Conservation (phyloP, 2,888 invertebrate genomes). For the Cyclophora albipunctata region DNA sequence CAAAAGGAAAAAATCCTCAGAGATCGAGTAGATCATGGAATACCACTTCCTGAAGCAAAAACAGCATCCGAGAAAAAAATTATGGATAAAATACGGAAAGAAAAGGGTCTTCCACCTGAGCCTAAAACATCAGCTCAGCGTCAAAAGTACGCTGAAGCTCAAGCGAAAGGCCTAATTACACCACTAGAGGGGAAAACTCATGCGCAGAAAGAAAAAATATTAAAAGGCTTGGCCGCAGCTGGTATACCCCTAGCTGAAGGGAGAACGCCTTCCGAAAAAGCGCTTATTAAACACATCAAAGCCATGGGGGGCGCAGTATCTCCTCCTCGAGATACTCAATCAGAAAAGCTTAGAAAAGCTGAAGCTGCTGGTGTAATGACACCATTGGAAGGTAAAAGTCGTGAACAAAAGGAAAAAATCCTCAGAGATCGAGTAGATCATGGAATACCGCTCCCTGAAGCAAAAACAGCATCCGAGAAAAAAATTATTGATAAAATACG, state of each 20-base stretch:
- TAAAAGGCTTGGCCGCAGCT: conserved; percentile 17
- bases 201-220: conserved; percentile 27
- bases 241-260: conserved; percentile 27
- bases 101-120: conserved; percentile 20
- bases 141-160: conserved; percentile 16
- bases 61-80: conserved; percentile 26
- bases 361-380: conserved; percentile 21
- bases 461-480: conserved; percentile 21
- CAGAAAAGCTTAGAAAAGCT: conserved; percentile 17
- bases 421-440: conserved; percentile 15
- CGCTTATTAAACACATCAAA: conserved; percentile 25
- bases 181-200: conserved; percentile 25
- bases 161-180: conserved; percentile 18
- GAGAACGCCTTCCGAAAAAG: conserved; percentile 25
- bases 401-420: conserved; percentile 24
- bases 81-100: conserved; percentile 15
- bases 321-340: background rate
- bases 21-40: conserved; percentile 21
- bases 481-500: conserved; percentile 24
- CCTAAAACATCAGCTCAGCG: conserved; percentile 14
- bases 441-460: conserved; percentile 23
- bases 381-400: conserved; percentile 25
- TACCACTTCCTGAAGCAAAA: conserved; percentile 27
- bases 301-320: conserved; percentile 19
- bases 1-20: conserved; percentile 24